These are phyloP conservation scores for Troglohyphantes excavatus DNA, from an alignment of 2,888 invertebrate species.

Conservation along the genomic window DNA sequence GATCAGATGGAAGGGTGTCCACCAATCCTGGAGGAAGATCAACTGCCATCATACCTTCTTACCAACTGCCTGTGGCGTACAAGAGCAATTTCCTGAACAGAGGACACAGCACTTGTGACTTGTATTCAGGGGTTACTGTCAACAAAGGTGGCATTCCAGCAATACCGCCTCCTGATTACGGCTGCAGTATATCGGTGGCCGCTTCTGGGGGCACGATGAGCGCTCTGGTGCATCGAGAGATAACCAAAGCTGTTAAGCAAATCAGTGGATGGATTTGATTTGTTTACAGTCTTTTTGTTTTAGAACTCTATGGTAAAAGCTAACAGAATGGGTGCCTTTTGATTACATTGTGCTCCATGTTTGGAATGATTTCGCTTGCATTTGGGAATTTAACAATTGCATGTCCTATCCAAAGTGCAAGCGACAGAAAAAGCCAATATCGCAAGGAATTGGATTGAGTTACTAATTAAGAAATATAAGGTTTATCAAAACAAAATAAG, in stretches of 20 bases:
- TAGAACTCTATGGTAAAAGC: neutral
- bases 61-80: constrained; percentile 79
- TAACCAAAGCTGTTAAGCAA: constrained; percentile 79
- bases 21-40: constrained; percentile 33
- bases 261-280: constrained; percentile 79
- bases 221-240: constrained; percentile 79
- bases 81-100: constrained; percentile 78
- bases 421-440: too few species aligned
- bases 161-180: constrained; percentile 76
- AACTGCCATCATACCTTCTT: constrained; percentile 54
- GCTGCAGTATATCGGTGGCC: constrained; percentile 54
- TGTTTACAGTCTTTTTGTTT: neutral
- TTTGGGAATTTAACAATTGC: too few species aligned
- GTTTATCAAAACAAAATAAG: too few species aligned
- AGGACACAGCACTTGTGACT: constrained; percentile 79
- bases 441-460: too few species aligned
- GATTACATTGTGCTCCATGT: neutral
- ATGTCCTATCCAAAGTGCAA: too few species aligned
- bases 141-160: constrained; percentile 38
- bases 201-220: constrained; percentile 73
- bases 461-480: too few species aligned
- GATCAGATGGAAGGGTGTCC: constrained; percentile 10
- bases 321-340: neutral
- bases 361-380: neutral
- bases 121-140: constrained; percentile 75